Percentiles rank a stretch among this genome's conserved stretches.
These are phyloP conservation scores for Philotrypesis tridentata DNA, from an alignment of 1,140 invertebrate species.

Conservation along the genomic window DNA sequence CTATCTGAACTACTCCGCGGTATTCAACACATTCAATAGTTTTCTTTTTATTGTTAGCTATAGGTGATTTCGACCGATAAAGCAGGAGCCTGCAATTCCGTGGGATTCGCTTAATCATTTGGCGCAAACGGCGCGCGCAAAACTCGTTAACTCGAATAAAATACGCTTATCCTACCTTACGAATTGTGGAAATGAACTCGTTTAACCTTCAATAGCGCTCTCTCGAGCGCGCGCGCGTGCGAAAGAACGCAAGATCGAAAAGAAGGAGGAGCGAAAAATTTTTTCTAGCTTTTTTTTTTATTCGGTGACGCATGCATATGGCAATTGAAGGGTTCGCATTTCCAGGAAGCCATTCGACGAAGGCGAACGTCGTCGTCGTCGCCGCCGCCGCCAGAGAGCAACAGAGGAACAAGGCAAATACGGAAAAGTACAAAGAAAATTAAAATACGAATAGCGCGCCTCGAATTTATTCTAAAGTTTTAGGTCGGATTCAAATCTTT, in stretches of 20 bases:
- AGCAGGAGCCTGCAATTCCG: not conserved
- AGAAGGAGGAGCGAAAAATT: not conserved
- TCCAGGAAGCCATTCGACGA: not conserved
- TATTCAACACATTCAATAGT: no score
- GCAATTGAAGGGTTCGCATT: not conserved
- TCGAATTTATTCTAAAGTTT: no score
- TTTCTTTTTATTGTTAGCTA: not conserved
- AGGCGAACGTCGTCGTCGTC: not conserved
- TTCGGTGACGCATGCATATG: constrained; percentile 8
- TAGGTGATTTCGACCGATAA: not conserved
- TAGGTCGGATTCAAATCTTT: no score
- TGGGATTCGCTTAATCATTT: not conserved
- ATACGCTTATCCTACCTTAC: not conserved
- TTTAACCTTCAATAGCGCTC: not conserved
- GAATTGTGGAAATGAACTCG: not conserved
- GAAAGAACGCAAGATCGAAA: not conserved
- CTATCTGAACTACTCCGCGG: no score
- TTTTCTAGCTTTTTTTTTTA: not conserved
- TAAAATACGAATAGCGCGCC: no score
- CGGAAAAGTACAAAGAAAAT: constrained; percentile 10
- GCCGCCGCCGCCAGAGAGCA: not conserved
- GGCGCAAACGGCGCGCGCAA: no score
- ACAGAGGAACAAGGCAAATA: not conserved
- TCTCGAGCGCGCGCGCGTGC: not conserved
- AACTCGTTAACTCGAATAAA: not conserved